Evolutionary conservation across 2,797 vertebrate genomes (phyloP), one percentile per base, ranked within the genome.

Genomic region (Tympanoctomys barrerae): DNA sequence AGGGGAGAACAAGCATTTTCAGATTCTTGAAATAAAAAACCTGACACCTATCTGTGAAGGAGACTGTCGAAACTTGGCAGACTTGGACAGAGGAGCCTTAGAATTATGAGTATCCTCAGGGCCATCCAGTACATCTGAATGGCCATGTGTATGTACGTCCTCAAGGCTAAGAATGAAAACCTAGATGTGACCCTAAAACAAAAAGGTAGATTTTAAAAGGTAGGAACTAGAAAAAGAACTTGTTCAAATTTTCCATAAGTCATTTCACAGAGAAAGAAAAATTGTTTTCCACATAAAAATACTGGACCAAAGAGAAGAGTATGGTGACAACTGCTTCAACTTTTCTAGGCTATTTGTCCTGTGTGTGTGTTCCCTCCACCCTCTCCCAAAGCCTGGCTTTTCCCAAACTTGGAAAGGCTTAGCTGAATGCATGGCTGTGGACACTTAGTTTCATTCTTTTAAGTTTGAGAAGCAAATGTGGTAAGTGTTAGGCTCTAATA

Each of bases 231-330:
- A 94, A 75, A 84, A 96, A 92, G 77, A 75, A 66, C 26, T 78
- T 87, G 54, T 78, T 80, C 59, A 87, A 39, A 54, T 52, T 78
- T 81, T 87, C 64, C 36, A 95, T 13, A 87, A 64, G 28, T 36
- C 66, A 61, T 9, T 87, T 95, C 86, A 94, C 28, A 87, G 70
- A 61, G 36, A 81, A 83, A 87, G 26, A 94, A 75, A 95, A 90
- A 79, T 3, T n/a, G 46, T 89, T 94, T 95, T 82, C 87, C 64
- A 71, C 3, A 39, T 87, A 83, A 87, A 88, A 90, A 87, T 57
- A 78, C 0, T 88, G 39, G 36, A 26, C 61, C 2, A 5, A 19
- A 31, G 78, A 96, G 61, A 78, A 77, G 28, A 85, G 16, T 42
- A 61, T 95, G 36, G 70, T 26, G 39, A 33, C 70, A 59, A 87